Percentiles rank a stretch among this genome's conserved stretches.
Evolutionary conservation across 2,888 invertebrate genomes (phyloP).

Genomic region (Oscheius sp.): DNA sequence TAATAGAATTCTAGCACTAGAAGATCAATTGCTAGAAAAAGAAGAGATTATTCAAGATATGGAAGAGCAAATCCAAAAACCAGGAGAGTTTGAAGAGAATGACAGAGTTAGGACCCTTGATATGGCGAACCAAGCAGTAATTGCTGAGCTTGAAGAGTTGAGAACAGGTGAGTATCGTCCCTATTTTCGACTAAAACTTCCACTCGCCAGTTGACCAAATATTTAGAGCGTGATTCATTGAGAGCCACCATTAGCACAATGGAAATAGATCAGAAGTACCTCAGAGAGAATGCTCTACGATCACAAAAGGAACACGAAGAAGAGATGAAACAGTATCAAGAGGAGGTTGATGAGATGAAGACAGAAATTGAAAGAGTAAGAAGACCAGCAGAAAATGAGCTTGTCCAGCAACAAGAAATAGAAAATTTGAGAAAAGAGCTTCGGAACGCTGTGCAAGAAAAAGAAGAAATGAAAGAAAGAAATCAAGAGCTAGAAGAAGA

Average conservation of each 20-base stretch:
- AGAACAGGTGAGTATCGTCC: constrained; percentile 1
- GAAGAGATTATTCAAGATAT: constrained; percentile 40
- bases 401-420: neutral
- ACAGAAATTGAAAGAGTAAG: neutral
- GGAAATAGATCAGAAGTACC: neutral
- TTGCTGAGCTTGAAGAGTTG: constrained; percentile 1
- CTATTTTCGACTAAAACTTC: no score
- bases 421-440: neutral
- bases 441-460: neutral
- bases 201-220: neutral
- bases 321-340: constrained; percentile 12
- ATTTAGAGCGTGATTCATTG: constrained; percentile 15
- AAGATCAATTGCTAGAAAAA: constrained; percentile 41
- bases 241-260: constrained; percentile 3
- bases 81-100: neutral
- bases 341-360: constrained; percentile 19
- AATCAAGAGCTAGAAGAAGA: neutral
- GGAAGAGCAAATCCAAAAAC: constrained; percentile 32
- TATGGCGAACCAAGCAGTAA: neutral
- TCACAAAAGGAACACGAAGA: constrained; percentile 15
- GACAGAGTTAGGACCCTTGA: neutral
- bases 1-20: constrained; percentile 37
- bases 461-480: neutral
- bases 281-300: constrained; percentile 1
- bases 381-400: neutral